Percentiles rank a stretch among this genome's conserved stretches.
These are phyloP conservation scores for Ectobius pallidus DNA, from an alignment of 2,888 invertebrate species.

Conservation along the genomic window DNA sequence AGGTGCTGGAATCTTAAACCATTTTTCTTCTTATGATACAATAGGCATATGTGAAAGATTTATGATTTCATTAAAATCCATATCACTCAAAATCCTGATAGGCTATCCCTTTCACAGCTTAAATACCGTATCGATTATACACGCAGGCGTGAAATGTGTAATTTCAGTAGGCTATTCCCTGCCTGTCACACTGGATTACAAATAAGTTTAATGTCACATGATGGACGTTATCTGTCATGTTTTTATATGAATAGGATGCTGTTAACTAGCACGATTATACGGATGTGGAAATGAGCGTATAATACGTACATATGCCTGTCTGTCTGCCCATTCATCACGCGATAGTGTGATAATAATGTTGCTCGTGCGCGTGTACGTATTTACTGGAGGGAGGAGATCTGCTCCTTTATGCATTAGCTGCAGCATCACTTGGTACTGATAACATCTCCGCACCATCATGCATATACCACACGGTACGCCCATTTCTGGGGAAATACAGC, in stretches of 20 bases:
- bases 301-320: background rate
- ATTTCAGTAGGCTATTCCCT: too few species aligned
- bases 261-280: constrained; percentile 1
- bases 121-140: too few species aligned
- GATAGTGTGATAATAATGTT: constrained; percentile 16
- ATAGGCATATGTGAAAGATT: too few species aligned
- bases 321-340: background rate
- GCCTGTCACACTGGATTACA: too few species aligned
- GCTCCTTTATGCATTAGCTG: constrained; percentile 39
- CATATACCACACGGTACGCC: constrained; percentile 8
- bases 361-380: constrained; percentile 2
- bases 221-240: background rate
- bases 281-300: constrained; percentile 14
- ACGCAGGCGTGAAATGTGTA: too few species aligned
- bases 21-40: too few species aligned
- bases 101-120: too few species aligned
- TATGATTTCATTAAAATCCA: too few species aligned
- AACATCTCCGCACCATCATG: constrained; percentile 27
- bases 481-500: background rate
- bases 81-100: too few species aligned
- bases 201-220: background rate
- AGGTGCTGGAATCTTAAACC: too few species aligned
- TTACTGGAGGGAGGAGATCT: constrained; percentile 17
- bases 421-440: constrained; percentile 17
- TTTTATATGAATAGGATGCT: background rate